Evolutionary conservation across 2,113 vertebrate species (phyloP), one percentile per base, ranked within the genome.

Genomic region (Planiliza haematocheilus): DNA sequence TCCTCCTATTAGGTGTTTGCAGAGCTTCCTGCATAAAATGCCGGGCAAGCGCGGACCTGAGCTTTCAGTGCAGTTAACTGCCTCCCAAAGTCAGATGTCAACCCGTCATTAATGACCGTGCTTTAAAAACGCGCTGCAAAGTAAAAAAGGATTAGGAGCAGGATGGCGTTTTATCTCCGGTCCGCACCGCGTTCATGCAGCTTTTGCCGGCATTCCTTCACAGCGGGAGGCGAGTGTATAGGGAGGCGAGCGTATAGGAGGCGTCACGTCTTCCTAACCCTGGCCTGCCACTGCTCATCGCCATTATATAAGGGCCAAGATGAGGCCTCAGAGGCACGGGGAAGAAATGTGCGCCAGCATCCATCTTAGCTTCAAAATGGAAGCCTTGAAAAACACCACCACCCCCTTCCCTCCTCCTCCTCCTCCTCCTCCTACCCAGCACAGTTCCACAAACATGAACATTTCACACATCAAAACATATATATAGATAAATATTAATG

Each of bases 281-380:
- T 2, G 62, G 41, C 48, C 63, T 46, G 48, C 37, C 50, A 49
- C 13, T 53, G 62, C 48, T 79, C 77, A 56, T 64, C 59, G 6
- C 58, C n/a, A 10, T 89, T 90, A 91, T 85, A 83, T 89, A 91
- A 91, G 80, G 72, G 65, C 1, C 64, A 5, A 81, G 84, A 74
- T 56, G 49, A 83, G 82, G 66, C 81, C 82, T 77, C 50, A 21
- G 64, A 86, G 51, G 79, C 74, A 79, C 42, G 74, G 68, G 66
- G 60, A 82, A 84, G 71, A 90, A 90, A 84, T 92, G 88, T 89
- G 86, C 88, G 90, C 89, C 83, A 90, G 92, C 93, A 89, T 94
- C 93, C 92, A 94, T 93, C 88, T 94, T 94, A 93, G 90, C 91
- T 92, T 86, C 91, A 94, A 94, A 94, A 94, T 94, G 93, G 92